Evolutionary conservation across 1,140 invertebrate genomes (phyloP), one percentile per base, ranked within the genome.

Genomic region (Aculops lycopersici): DNA sequence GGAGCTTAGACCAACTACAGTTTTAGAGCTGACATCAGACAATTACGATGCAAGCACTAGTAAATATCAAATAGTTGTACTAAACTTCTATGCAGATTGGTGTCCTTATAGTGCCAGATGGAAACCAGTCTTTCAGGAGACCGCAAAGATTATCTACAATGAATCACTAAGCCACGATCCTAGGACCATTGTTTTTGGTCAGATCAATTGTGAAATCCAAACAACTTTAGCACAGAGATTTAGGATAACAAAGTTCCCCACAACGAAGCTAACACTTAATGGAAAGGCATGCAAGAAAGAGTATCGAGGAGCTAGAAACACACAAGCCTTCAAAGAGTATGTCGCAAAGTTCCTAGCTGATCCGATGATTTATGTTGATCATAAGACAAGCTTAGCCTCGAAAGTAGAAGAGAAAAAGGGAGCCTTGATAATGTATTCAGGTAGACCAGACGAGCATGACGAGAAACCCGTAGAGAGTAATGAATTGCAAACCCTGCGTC

Each of bases 241-340:
- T 59, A 79, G 92, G 50, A 90, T 97, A 36, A 76, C 70, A 14
- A 98, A 98, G 63, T 98, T 97, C 62, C 92, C 92, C 17, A 97
- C 92, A 14, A 57, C 98, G 21, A 98, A 98, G 61, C 58, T 97
- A 16, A 76, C 95, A 51, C 66, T 79, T 20, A 88, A 88, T 68
- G 90, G 90, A 1, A 68, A 84, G 50, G 66, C 79, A 5, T 67
- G 73, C 1, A 98, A 97, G 58, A 69, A 74, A 50, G 92, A 98
- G 58, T 98, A 94, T 51, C 66, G 90, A 52, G 84, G 67, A 36
- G 69, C 73, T 47, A 57, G 74, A 41, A 75, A 74, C 4, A 64
- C 62, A 0, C 73, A 95, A 41, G 83, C 88, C 0, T 74, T 97
- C 50, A 59, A 72, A 2, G 68, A 71, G 31, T 92, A 77, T 60